phyloP scores from a whole-genome alignment of 1,140 invertebrate species.

The Saccostrea echinata region DNA sequence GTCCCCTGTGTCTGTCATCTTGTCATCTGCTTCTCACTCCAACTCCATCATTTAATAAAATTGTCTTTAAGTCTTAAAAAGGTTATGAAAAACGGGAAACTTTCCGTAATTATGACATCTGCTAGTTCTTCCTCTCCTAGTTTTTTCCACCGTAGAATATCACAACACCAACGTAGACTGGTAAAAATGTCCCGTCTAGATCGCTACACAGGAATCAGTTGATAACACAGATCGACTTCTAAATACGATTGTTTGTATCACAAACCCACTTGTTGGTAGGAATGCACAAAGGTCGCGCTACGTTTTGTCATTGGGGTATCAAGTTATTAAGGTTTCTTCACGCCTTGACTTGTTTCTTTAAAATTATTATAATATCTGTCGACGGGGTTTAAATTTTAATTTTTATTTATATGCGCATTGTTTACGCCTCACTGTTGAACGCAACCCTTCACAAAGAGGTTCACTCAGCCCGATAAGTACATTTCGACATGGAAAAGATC shows the following conservation, averaged over 20 bases:
- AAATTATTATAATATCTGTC: background rate
- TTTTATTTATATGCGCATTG: background rate
- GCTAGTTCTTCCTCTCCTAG: background rate
- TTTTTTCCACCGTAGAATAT: background rate
- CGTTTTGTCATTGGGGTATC: constrained; percentile 1
- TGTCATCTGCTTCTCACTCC: background rate
- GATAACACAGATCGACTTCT: background rate
- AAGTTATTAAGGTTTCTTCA: background rate
- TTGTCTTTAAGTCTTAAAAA: background rate
- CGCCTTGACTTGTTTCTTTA: constrained; percentile 22
- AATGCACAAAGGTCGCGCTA: background rate
- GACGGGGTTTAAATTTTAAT: constrained; percentile 25
- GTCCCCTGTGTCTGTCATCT: constrained; percentile 18
- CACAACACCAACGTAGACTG: background rate
- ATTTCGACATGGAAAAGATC: background rate
- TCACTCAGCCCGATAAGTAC: background rate
- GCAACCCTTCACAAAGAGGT: background rate
- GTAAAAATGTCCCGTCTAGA: background rate
- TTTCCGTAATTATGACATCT: background rate
- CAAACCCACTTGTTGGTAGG: background rate
- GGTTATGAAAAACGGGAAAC: background rate
- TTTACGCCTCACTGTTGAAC: constrained; percentile 6
- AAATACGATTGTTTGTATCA: constrained; percentile 19
- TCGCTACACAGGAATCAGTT: background rate
- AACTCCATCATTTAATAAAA: background rate